These are phyloP conservation scores for Dicentrarchus labrax DNA, from an alignment of 2,113 vertebrate genomes.

Conservation along the genomic window DNA sequence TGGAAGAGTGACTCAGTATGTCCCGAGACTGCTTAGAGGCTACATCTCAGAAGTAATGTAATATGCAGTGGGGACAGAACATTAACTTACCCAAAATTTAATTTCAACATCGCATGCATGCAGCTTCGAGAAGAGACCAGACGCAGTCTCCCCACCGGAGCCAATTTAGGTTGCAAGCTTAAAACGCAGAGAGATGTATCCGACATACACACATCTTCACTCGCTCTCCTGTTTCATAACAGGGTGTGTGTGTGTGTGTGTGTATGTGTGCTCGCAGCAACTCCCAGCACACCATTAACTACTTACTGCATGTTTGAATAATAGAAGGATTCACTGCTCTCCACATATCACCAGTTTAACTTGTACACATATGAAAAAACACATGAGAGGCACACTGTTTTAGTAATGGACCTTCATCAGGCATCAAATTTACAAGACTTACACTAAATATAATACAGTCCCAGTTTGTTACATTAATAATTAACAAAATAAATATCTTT, in stretches of 20 bases:
- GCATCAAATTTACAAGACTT: neutral
- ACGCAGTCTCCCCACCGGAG: neutral
- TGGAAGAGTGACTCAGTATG: neutral
- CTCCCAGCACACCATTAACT: constrained; percentile 24
- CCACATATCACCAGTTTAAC: neutral
- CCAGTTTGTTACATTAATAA: neutral
- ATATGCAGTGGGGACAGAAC: constrained; percentile 35
- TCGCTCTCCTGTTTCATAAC: constrained; percentile 52
- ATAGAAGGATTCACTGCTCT: constrained; percentile 14
- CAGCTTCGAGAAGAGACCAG: neutral
- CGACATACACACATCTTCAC: neutral
- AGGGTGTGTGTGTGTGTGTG: neutral
- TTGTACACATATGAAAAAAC: neutral
- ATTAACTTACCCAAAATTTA: constrained; percentile 48
- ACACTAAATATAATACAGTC: neutral
- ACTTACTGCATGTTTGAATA: constrained; percentile 41
- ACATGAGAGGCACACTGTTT: neutral
- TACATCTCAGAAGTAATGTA: constrained; percentile 25
- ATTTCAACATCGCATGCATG: constrained; percentile 40
- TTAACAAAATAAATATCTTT: neutral
- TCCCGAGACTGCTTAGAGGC: neutral
- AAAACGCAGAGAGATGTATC: neutral
- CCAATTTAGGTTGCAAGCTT: neutral
- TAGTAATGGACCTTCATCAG: neutral
- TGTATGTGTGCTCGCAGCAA: neutral